Conservation (phyloP, 2,113 vertebrate species). For the Rhinogobius similis region DNA sequence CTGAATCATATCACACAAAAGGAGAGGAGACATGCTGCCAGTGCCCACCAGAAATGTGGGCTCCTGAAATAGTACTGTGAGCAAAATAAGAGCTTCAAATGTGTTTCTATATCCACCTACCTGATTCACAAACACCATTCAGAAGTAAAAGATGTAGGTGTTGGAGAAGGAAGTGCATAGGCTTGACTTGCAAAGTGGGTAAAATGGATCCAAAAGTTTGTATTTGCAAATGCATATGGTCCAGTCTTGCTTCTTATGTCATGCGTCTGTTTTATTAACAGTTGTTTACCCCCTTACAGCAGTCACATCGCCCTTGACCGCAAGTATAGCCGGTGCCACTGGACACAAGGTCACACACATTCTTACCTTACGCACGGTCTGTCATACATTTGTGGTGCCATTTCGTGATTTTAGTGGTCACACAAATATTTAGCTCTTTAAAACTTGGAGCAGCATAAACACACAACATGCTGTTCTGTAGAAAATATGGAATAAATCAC, state of each 20-base stretch:
- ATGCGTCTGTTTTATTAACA: neutral
- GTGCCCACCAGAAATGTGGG: constrained; percentile 73
- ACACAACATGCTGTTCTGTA: neutral
- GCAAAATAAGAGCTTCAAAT: constrained; percentile 61
- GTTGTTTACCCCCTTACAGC: neutral
- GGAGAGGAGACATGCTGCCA: constrained; percentile 63
- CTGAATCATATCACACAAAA: constrained; percentile 73
- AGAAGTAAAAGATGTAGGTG: constrained; percentile 22
- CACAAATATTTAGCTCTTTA: constrained; percentile 13
- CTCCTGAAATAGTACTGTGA: constrained; percentile 72
- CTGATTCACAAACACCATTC: constrained; percentile 40
- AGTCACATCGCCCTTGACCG: constrained; percentile 27
- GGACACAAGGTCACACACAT: constrained; percentile 47
- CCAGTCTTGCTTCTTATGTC: constrained; percentile 6
- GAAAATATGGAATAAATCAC: neutral
- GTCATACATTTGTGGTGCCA: constrained; percentile 44
- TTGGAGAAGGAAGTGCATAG: constrained; percentile 9
- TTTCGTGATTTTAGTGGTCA: constrained; percentile 47
- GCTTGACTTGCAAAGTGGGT: constrained; percentile 13
- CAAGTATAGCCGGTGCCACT: neutral
- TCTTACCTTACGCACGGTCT: constrained; percentile 13
- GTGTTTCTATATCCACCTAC: constrained; percentile 67
- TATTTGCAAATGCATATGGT: neutral
- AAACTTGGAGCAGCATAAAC: constrained; percentile 8
- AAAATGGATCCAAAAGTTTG: constrained; percentile 12